A percentile compares a stretch with the other conserved stretches of the same genome.
These are phyloP conservation scores for Symphodus melops DNA, from an alignment of 2,113 vertebrate species.

Conservation along the genomic window DNA sequence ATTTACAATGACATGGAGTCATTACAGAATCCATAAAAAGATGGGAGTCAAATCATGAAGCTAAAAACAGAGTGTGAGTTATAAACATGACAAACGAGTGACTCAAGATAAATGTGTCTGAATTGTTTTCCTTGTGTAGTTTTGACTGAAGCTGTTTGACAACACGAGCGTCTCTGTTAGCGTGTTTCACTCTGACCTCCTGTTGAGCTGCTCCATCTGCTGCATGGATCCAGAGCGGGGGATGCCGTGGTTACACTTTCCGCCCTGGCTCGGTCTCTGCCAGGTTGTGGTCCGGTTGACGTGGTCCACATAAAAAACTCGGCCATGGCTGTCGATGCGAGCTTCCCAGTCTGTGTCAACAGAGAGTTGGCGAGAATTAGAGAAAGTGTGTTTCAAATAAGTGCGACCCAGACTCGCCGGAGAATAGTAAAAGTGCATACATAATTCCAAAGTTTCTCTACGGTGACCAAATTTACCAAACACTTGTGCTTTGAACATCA, in stretches of 20 bases:
- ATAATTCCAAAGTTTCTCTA: neutral
- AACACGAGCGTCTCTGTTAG: neutral
- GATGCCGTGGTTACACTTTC: constrained; percentile 88
- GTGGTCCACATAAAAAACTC: constrained; percentile 98
- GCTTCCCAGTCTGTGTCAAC: constrained; percentile 94
- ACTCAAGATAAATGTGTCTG: neutral
- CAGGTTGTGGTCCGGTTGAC: constrained; percentile 97
- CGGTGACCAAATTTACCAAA: neutral
- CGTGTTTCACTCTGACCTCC: constrained; percentile 83
- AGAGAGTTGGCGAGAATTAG: neutral
- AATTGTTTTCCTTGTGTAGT: neutral
- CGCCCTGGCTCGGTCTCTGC: constrained; percentile 90
- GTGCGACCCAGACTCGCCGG: neutral
- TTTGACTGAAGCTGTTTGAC: neutral
- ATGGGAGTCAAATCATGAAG: too few relatives aligned
- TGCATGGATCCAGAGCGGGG: constrained; percentile 92
- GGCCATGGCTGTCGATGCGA: constrained; percentile 95
- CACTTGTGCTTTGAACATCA: neutral
- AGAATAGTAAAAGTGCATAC: neutral
- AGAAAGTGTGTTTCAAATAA: neutral
- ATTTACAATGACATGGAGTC: too few relatives aligned
- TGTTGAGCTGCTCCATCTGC: constrained; percentile 99
- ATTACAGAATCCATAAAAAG: too few relatives aligned
- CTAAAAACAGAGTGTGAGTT: too few relatives aligned
- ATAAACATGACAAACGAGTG: too few relatives aligned